These are phyloP conservation scores for Felis catus DNA, from an alignment of 2,113 vertebrate species.

Conservation along the genomic window F.catus_Fca126_mat1.0 CM031412.1:127795001-127795500, in stretches of 20 bases:
- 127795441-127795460: not conserved
- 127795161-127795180: not conserved
- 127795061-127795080: not conserved
- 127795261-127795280: not conserved
- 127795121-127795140: slow-evolving; percentile 5
- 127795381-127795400: not conserved
- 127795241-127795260: not conserved
- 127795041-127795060: not conserved
- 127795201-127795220: slow-evolving; percentile 9
- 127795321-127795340: not conserved
- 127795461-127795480: not conserved
- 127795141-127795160: slow-evolving; percentile 26
- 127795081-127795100: not conserved
- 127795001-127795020: not conserved
- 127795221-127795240: not conserved
- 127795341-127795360: not conserved
- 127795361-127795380: slow-evolving; percentile 46
- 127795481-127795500: not conserved
- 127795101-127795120: not conserved
- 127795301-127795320: not conserved
- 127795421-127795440: slow-evolving; percentile 31
- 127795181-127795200: not conserved
- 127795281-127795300: not conserved
- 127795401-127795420: slow-evolving; percentile 1
- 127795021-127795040: not conserved